phyloP scores from a whole-genome alignment of 2,888 invertebrate genomes.

The Drosophila austrosaltans region DNA sequence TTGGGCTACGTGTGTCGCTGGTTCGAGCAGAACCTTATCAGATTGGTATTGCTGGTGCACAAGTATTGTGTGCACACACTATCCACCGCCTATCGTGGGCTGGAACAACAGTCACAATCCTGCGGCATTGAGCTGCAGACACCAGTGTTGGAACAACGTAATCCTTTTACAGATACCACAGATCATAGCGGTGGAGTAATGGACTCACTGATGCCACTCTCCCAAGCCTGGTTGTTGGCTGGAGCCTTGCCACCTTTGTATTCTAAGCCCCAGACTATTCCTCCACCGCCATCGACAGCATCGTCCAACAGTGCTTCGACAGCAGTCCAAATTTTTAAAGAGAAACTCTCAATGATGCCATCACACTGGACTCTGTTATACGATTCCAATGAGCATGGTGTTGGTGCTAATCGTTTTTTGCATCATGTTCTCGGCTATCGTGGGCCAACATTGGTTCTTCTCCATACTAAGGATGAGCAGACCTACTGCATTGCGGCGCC shows the following conservation, averaged over 20 bases:
- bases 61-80: slow-evolving; percentile 85
- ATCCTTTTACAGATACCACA: slow-evolving; percentile 82
- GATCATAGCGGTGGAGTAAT: slow-evolving; percentile 49
- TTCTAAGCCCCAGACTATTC: slow-evolving; percentile 83
- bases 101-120: slow-evolving; percentile 80
- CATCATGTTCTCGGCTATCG: slow-evolving; percentile 90
- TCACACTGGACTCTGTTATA: slow-evolving; percentile 94
- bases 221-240: slow-evolving; percentile 89
- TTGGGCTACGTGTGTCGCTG: slow-evolving; percentile 91
- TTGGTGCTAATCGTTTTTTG: slow-evolving; percentile 94
- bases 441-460: slow-evolving; percentile 87
- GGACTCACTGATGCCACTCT: slow-evolving; percentile 85
- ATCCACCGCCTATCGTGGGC: slow-evolving; percentile 85
- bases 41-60: slow-evolving; percentile 90
- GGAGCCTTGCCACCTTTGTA: slow-evolving; percentile 87
- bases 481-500: slow-evolving; percentile 91
- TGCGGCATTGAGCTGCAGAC: slow-evolving; percentile 89
- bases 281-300: slow-evolving; percentile 53
- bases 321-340: slow-evolving; percentile 85
- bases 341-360: slow-evolving; percentile 88
- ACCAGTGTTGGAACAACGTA: slow-evolving; percentile 88
- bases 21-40: slow-evolving; percentile 91
- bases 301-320: slow-evolving; percentile 73
- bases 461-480: slow-evolving; percentile 86
- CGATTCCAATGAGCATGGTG: slow-evolving; percentile 92